Conservation (phyloP, 2,888 invertebrate genomes). For the Meandrusa payeni region DNA sequence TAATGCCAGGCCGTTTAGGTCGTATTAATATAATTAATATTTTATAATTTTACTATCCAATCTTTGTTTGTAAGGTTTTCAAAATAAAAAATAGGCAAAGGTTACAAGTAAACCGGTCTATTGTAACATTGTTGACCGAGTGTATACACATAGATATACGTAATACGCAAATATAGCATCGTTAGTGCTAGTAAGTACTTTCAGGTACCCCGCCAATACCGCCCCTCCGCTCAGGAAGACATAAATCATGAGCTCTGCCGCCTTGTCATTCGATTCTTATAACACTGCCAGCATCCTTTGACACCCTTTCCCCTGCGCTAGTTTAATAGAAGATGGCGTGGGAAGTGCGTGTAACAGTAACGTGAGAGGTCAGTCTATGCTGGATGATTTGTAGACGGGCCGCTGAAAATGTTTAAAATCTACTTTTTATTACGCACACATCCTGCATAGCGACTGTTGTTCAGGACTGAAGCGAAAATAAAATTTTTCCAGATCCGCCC, state of each 20-base stretch:
- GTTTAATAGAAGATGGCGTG: constrained; percentile 23
- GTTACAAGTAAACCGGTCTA: too few relatives aligned
- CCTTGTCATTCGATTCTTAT: constrained; percentile 52
- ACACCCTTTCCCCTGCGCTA: constrained; percentile 32
- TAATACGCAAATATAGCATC: too few relatives aligned
- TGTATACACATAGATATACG: too few relatives aligned
- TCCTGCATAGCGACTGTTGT: constrained; percentile 51
- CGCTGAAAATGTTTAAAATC: constrained; percentile 63
- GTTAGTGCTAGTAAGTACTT: constrained; percentile 36
- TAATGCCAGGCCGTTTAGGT: too few relatives aligned
- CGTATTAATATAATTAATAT: too few relatives aligned
- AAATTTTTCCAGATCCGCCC: constrained; percentile 34
- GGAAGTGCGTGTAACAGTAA: constrained; percentile 20
- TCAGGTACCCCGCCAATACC: constrained; percentile 53
- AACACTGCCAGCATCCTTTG: constrained; percentile 39
- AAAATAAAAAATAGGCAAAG: too few relatives aligned
- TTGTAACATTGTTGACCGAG: too few relatives aligned
- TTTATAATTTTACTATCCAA: too few relatives aligned
- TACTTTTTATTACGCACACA: constrained; percentile 61
- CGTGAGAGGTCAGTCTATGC: constrained; percentile 35
- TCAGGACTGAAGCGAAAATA: constrained; percentile 38
- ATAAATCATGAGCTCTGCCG: constrained; percentile 63
- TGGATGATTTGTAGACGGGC: constrained; percentile 44
- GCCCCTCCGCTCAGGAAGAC: constrained; percentile 62
- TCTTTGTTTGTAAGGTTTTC: too few relatives aligned